Percentiles rank a stretch among this genome's conserved stretches.
phyloP scores from a whole-genome alignment of 2,113 vertebrate species.

The Mesembrinibis cayennensis region DNA sequence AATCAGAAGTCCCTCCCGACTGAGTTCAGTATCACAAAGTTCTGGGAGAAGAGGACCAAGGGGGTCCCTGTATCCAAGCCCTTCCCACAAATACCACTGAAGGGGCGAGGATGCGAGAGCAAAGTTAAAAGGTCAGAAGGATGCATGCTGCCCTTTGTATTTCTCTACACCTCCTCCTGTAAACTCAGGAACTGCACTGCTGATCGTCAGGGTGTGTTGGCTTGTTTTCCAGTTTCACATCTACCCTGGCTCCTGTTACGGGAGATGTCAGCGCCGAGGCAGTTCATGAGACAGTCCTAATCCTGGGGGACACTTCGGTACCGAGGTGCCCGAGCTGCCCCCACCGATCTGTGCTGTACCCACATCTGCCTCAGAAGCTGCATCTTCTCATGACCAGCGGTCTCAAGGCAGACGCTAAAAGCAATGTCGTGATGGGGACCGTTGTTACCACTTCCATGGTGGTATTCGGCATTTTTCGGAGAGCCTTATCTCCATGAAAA shows the following conservation, averaged over 20 bases:
- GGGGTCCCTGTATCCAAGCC: not conserved
- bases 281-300: not conserved
- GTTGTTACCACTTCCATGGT: not conserved
- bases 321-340: rapidly evolving
- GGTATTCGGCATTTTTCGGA: not conserved
- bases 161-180: not conserved
- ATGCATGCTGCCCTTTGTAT: rapidly evolving
- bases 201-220: not conserved
- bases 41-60: not conserved
- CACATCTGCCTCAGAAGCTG: not conserved
- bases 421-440: rapidly evolving
- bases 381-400: not conserved
- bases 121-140: not conserved
- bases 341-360: not conserved
- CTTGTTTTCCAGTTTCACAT: not conserved
- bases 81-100: not conserved
- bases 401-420: not conserved
- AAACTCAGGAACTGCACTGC: not conserved
- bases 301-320: not conserved
- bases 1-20: not conserved
- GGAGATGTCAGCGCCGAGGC: rapidly evolving
- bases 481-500: not conserved
- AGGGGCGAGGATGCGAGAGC: not conserved
- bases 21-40: not conserved
- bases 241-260: not conserved